A percentile compares a stretch with the other conserved stretches of the same genome.
Conservation (phyloP, 2,888 invertebrate species). For the Melangyna quadrimaculata region DNA sequence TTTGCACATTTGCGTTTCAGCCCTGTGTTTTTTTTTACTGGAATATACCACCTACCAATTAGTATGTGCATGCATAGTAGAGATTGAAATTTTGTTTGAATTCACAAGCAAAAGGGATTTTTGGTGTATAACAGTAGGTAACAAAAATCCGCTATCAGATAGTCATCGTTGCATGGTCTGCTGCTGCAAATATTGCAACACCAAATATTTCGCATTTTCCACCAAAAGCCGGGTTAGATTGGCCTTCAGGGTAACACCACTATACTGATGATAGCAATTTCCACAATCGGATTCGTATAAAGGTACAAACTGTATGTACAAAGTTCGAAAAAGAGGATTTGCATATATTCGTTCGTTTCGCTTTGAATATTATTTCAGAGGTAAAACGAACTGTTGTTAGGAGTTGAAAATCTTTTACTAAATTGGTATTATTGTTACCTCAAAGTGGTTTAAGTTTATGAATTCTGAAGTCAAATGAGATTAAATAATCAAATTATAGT, state of each 20-base stretch:
- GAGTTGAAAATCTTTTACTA: constrained; percentile 6
- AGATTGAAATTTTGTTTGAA: neutral
- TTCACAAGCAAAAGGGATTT: neutral
- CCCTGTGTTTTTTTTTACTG: neutral
- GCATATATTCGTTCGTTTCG: constrained; percentile 48
- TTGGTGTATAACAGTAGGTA: neutral
- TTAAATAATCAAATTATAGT: neutral
- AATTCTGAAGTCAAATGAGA: neutral
- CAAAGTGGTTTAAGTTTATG: neutral
- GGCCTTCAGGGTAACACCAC: constrained; percentile 4
- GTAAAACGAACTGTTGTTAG: neutral
- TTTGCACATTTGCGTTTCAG: neutral
- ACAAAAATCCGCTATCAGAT: constrained; percentile 28
- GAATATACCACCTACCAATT: neutral
- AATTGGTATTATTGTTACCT: constrained; percentile 4
- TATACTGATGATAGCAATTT: constrained; percentile 46
- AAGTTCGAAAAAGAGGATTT: constrained; percentile 46
- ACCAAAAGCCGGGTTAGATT: constrained; percentile 13
- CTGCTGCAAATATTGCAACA: constrained; percentile 50
- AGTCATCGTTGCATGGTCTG: constrained; percentile 58
- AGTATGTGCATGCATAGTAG: neutral
- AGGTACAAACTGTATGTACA: no score
- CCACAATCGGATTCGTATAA: constrained; percentile 45
- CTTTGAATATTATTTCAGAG: constrained; percentile 5
- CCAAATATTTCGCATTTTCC: constrained; percentile 7